A percentile compares a stretch with the other conserved stretches of the same genome.
These are phyloP conservation scores for Monopterus albus DNA, from an alignment of 2,113 vertebrate species.

Conservation along the genomic window DNA sequence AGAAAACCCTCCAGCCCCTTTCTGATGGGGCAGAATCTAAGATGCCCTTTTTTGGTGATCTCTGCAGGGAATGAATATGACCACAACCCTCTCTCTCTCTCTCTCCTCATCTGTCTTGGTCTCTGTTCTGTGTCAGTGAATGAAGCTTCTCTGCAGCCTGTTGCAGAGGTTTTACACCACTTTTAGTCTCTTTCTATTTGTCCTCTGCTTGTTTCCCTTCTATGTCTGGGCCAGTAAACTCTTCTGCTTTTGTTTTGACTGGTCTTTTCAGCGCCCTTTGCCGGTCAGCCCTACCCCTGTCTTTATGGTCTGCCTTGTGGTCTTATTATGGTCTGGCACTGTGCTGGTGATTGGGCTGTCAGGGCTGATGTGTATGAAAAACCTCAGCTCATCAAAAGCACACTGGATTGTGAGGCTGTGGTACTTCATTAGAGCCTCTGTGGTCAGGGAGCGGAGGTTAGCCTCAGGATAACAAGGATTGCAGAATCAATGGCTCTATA, in stretches of 20 bases:
- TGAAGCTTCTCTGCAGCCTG: slow-evolving; percentile 11
- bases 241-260: slow-evolving; percentile 57
- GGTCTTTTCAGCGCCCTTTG: slow-evolving; percentile 42
- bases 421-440: slow-evolving; percentile 61
- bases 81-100: slow-evolving; percentile 58
- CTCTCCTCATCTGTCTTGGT: slow-evolving; percentile 11
- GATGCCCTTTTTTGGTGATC: slow-evolving; percentile 83
- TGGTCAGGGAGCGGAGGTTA: slow-evolving; percentile 59
- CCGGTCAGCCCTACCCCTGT: background rate
- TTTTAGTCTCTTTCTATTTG: background rate
- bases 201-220: background rate
- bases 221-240: slow-evolving; percentile 34
- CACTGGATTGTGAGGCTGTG: slow-evolving; percentile 48
- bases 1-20: slow-evolving; percentile 50
- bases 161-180: slow-evolving; percentile 4
- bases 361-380: slow-evolving; percentile 68
- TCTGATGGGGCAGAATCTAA: slow-evolving; percentile 62
- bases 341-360: slow-evolving; percentile 67
- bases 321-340: slow-evolving; percentile 64
- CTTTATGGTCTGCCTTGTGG: slow-evolving; percentile 47
- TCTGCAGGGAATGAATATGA: slow-evolving; percentile 67
- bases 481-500: slow-evolving; percentile 58
- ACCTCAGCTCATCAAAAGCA: slow-evolving; percentile 66
- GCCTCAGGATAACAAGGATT: slow-evolving; percentile 62
- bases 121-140: slow-evolving; percentile 32